Conservation (phyloP, 2,797 vertebrate genomes). For the Tiaroga cobitis region DNA sequence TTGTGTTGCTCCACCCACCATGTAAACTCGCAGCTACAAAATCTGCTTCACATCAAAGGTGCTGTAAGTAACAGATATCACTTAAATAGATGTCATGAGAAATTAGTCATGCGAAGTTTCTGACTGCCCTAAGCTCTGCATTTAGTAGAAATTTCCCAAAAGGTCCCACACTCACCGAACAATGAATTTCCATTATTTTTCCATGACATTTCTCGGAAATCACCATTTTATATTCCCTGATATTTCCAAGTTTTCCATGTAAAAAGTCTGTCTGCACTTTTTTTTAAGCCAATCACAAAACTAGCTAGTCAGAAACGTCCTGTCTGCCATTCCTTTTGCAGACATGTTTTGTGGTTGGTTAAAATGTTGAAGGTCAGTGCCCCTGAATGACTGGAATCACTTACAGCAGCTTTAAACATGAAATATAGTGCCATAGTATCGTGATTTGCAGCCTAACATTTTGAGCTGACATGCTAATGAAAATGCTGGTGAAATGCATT, state of each 20-base stretch:
- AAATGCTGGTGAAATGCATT: not conserved
- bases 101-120: no score
- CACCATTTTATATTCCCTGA: not conserved
- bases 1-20: not conserved
- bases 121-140: no score
- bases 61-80: not conserved
- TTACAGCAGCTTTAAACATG: not conserved
- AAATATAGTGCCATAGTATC: not conserved
- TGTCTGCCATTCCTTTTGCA: not conserved
- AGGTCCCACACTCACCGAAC: not conserved
- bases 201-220: not conserved
- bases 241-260: not conserved
- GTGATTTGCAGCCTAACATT: not conserved
- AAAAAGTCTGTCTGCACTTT: not conserved
- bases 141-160: no score
- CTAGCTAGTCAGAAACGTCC: not conserved
- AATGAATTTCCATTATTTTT: not conserved
- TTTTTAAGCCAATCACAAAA: not conserved
- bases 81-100: not conserved
- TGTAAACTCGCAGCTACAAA: not conserved
- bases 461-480: not conserved
- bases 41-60: not conserved
- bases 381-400: not conserved
- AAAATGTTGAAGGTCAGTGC: not conserved
- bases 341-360: not conserved